phyloP scores from a whole-genome alignment of 2,888 invertebrate genomes.

The Adela reaumurella region DNA sequence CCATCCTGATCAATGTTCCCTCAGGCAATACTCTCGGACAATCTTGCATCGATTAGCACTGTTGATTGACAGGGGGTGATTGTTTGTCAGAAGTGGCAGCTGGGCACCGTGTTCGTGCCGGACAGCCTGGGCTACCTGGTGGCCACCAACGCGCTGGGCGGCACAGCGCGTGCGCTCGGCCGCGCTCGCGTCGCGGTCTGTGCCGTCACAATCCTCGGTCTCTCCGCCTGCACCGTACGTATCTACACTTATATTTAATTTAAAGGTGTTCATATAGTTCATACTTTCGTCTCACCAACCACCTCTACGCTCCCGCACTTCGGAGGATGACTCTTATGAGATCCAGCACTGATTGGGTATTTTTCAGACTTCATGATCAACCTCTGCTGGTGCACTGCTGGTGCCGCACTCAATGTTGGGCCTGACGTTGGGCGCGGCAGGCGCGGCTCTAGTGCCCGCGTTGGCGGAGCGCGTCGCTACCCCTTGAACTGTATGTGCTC shows the following conservation, averaged over 20 bases:
- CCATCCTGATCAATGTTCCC: no score
- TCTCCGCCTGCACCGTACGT: background rate
- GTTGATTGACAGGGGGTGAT: no score
- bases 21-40: no score
- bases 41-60: no score
- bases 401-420: conserved; percentile 40
- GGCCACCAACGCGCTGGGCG: conserved; percentile 16
- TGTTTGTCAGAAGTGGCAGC: conserved; percentile 30
- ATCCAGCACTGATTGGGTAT: no score
- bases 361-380: no score
- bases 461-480: conserved; percentile 20
- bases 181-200: conserved; percentile 30
- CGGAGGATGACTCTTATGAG: no score
- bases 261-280: no score
- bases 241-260: no score
- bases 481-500: conserved; percentile 9
- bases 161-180: conserved; percentile 15
- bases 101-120: conserved; percentile 38
- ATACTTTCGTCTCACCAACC: no score
- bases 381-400: conserved; percentile 18
- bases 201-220: conserved; percentile 21
- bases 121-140: conserved; percentile 40
- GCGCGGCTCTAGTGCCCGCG: conserved; percentile 43
- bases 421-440: conserved; percentile 26
- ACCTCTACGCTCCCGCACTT: no score